phyloP scores from a whole-genome alignment of 2,113 vertebrate genomes.

The Lonchura striata region DNA sequence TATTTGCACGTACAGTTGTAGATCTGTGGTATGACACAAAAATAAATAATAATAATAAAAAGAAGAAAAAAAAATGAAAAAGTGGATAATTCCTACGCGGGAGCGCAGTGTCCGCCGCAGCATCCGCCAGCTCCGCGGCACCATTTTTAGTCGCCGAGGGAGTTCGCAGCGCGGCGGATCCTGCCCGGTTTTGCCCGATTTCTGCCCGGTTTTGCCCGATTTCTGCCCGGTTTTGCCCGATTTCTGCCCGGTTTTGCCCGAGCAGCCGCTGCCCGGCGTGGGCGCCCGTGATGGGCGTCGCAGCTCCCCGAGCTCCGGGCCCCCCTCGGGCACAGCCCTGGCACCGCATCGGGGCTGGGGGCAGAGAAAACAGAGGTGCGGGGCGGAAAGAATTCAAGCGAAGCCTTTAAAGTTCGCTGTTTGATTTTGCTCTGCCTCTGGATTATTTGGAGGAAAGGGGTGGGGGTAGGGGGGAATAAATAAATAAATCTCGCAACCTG shows the following conservation, averaged over 20 bases:
- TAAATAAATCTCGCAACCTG: conserved; percentile 9
- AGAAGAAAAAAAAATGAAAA: neutral
- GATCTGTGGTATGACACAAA: neutral
- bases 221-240: neutral
- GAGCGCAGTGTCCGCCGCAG: conserved; percentile 38
- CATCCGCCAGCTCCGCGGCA: neutral
- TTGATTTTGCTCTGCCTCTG: neutral
- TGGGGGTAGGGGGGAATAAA: neutral
- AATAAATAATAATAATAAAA: neutral
- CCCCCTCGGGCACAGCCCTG: neutral
- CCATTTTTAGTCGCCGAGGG: neutral
- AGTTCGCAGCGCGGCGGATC: neutral
- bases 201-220: neutral
- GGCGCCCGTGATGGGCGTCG: neutral
- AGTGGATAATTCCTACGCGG: conserved; percentile 13
- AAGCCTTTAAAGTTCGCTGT: conserved; percentile 8
- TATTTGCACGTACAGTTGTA: conserved; percentile 31
- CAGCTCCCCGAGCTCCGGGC: neutral
- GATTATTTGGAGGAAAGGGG: neutral
- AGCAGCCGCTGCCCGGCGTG: conserved; percentile 4
- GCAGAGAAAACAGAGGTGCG: neutral
- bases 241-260: neutral
- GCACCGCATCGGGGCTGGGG: neutral
- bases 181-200: neutral
- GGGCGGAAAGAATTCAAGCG: neutral